These are phyloP conservation scores for Heliocidaris erythrogramma DNA, from an alignment of 35 echinoderm and acorn worm genomes.

Conservation along the genomic window DNA sequence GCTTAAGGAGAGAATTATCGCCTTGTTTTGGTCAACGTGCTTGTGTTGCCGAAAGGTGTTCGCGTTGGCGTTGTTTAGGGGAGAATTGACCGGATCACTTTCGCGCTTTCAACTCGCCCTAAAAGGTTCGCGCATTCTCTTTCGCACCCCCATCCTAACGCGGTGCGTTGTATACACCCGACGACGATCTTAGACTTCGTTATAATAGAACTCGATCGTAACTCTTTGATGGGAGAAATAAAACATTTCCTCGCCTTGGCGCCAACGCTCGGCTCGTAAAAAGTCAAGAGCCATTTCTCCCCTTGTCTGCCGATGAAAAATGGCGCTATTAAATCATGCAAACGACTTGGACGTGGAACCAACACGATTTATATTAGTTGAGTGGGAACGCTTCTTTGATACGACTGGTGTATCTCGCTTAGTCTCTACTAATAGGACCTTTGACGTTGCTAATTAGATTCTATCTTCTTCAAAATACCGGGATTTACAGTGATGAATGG, in stretches of 20 bases:
- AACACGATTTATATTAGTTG: conserved; percentile 51
- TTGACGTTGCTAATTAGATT: conserved; percentile 12
- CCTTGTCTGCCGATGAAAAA: conserved; percentile 51
- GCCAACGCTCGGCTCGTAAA: conserved; percentile 47
- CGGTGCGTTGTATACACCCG: neutral
- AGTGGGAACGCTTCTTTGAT: conserved; percentile 27
- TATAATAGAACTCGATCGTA: conserved; percentile 40
- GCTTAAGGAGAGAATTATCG: neutral
- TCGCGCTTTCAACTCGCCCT: neutral
- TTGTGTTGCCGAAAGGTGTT: neutral
- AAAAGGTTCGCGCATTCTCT: neutral
- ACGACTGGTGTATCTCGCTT: conserved; percentile 6
- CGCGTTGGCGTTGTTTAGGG: neutral
- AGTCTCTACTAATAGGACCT: neutral
- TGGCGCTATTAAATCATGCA: conserved; percentile 56
- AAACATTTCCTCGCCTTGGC: conserved; percentile 50
- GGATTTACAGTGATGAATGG: conserved; percentile 11
- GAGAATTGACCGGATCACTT: neutral
- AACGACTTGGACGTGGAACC: conserved; percentile 46
- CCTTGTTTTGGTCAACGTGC: neutral
- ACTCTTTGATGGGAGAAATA: conserved; percentile 50
- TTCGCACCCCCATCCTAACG: neutral
- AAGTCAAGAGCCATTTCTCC: conserved; percentile 48
- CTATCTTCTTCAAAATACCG: neutral
- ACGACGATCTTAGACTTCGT: neutral